Base-by-base conservation (phyloP, 1,140 invertebrate species). In the Coelopa frigida region DNA sequence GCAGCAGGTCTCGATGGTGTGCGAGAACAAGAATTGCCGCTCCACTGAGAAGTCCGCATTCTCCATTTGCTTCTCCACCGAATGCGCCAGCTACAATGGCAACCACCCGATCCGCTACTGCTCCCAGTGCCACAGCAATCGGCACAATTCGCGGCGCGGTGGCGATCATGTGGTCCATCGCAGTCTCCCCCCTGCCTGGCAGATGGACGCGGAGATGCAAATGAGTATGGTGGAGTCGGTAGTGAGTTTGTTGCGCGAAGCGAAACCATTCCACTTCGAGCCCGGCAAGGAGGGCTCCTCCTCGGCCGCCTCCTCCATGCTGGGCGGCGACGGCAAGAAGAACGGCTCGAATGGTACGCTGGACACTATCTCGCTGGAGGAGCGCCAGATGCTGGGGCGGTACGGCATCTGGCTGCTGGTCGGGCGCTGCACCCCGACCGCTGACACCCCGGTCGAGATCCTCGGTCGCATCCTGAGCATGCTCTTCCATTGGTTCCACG, bases 401-500 rank as follows among this genome's bases (percentile, higher is more conserved):
- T 99, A 97, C 71, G 96, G 95, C 4, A 89, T 98, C 38, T 98
- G 94, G 94, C 69, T 99, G 46, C 78, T 98, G 53, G 90, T 96
- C 24, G 92, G 93, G 31, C 78, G 97, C 49, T 97, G 93, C 70
- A 87, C 86, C 8, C 90, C 91, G 15, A 84, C 82, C 48, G 76
- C 85, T 31, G 82, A 84, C 53, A 85, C 92, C n/a, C 85, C 89
- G 5, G 74, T 85, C 61, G 88, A 94, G 71, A 83, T 92, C 24
- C 75, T 98, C 26, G 93, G 94, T 15, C 77, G 94, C 54, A 78
- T 99, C 53, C 75, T 99, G 21, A 89, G 90, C 44, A 94, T 95
- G 79, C 78, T 99, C 44, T 98, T 98, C 75, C 93, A 98, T 72
- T 99, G 96, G 96, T 99, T 98, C 76, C 89, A 97, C 75, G 87